A percentile compares a stretch with the other conserved stretches of the same genome.
Evolutionary conservation across 2,888 invertebrate genomes (phyloP).

Genomic region (Synanthedon myopaeformis): DNA sequence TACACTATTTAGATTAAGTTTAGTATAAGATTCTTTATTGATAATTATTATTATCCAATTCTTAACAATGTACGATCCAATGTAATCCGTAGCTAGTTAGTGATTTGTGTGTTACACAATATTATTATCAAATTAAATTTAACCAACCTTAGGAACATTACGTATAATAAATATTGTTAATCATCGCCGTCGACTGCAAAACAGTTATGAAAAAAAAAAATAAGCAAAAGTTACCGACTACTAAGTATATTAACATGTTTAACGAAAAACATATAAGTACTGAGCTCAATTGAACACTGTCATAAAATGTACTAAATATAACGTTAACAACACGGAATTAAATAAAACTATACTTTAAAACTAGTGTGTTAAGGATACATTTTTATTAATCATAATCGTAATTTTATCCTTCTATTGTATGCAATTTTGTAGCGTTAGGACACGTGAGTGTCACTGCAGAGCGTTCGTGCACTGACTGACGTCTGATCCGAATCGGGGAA

Average conservation of each 20-base stretch:
- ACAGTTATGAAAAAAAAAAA: neutral
- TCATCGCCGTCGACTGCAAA: neutral
- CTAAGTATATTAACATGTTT: neutral
- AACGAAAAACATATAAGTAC: neutral
- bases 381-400: slow-evolving; percentile 60
- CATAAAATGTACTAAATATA: slow-evolving; percentile 9
- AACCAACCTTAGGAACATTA: slow-evolving; percentile 24
- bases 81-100: slow-evolving; percentile 58
- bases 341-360: slow-evolving; percentile 41
- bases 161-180: slow-evolving; percentile 1
- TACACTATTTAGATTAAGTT: slow-evolving; percentile 47
- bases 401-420: slow-evolving; percentile 58
- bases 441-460: slow-evolving; percentile 40
- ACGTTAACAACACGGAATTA: slow-evolving; percentile 28
- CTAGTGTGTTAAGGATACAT: slow-evolving; percentile 56
- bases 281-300: slow-evolving; percentile 8
- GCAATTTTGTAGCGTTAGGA: slow-evolving; percentile 49
- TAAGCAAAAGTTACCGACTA: neutral
- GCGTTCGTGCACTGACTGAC: too few relatives aligned
- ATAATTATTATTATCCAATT: slow-evolving; percentile 44
- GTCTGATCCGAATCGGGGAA: too few relatives aligned
- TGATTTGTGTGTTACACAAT: slow-evolving; percentile 37
- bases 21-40: slow-evolving; percentile 49
- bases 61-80: slow-evolving; percentile 36
- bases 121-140: slow-evolving; percentile 33